These are phyloP conservation scores for Dermochelys coriacea DNA, from an alignment of 2,797 vertebrate species.

Conservation along the genomic window DNA sequence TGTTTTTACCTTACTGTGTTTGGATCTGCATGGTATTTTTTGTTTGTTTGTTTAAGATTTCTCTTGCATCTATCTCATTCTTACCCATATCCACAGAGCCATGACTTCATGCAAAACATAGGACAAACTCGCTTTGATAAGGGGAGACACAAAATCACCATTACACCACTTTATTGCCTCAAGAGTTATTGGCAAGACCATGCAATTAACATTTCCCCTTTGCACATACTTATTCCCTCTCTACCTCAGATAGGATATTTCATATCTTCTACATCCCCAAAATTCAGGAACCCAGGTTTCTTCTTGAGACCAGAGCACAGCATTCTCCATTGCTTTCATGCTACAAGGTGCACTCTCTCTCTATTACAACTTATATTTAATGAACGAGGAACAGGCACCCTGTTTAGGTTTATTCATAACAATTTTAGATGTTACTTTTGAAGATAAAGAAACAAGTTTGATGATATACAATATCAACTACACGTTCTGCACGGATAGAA, in stretches of 20 bases:
- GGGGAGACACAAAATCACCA: not conserved
- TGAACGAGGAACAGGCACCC: conserved; percentile 73
- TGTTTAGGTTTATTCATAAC: conserved; percentile 80
- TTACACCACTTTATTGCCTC: not conserved
- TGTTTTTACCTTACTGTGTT: conserved; percentile 56
- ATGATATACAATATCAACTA: conserved; percentile 76
- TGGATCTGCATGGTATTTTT: conserved; percentile 8
- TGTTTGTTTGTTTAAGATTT: not conserved
- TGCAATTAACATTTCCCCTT: not conserved
- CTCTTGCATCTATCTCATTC: not conserved
- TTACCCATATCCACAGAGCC: not conserved
- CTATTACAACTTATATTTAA: conserved; percentile 78
- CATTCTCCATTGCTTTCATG: not conserved
- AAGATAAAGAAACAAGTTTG: conserved; percentile 78
- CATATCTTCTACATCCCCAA: fast-evolving
- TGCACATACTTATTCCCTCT: not conserved
- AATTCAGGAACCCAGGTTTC: not conserved
- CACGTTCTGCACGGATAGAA: conserved; percentile 74
- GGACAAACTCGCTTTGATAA: not conserved
- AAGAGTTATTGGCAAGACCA: not conserved
- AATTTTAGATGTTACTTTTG: conserved; percentile 77
- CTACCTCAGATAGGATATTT: not conserved
- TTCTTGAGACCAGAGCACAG: not conserved
- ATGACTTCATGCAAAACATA: not conserved
- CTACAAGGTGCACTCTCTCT: not conserved